Conservation (phyloP, 2,797 vertebrate species). For the Neoniphon sammara region DNA sequence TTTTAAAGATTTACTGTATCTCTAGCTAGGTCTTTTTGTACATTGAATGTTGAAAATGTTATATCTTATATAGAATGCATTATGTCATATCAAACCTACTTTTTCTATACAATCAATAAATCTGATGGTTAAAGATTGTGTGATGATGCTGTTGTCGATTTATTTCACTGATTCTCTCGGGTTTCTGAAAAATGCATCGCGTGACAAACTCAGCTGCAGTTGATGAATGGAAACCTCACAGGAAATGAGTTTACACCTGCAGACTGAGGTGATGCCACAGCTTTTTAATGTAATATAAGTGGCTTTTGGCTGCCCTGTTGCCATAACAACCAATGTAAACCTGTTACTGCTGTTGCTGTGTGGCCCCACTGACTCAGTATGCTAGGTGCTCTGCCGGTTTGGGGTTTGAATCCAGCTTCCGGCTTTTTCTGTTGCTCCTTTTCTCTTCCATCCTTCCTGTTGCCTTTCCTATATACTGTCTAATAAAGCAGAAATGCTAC, state of each 20-base stretch:
- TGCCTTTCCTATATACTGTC: not conserved
- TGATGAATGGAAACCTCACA: not conserved
- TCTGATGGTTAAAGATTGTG: conserved; percentile 77
- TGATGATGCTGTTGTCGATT: conserved; percentile 9
- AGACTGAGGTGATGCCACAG: conserved; percentile 4
- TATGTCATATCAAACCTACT: conserved; percentile 88
- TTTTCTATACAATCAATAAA: conserved; percentile 91
- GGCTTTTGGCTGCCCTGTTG: conserved; percentile 14
- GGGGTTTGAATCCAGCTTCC: not conserved
- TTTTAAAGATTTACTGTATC: conserved; percentile 84
- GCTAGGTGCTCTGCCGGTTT: conserved; percentile 13
- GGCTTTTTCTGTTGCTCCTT: not conserved
- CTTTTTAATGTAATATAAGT: not conserved
- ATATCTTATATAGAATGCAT: conserved; percentile 91
- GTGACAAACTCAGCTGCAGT: not conserved
- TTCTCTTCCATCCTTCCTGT: not conserved
- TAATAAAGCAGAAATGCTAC: conserved; percentile 2
- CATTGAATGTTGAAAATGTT: conserved; percentile 89
- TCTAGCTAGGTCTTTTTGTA: conserved; percentile 81
- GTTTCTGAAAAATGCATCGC: not conserved
- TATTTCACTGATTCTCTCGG: conserved; percentile 16
- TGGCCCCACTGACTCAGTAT: not conserved
- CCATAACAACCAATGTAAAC: conserved; percentile 33
- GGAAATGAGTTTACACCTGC: not conserved
- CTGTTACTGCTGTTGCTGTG: conserved; percentile 11